Percentiles rank a stretch among this genome's conserved stretches.
These are phyloP conservation scores for Gonioctena quinquepunctata DNA, from an alignment of 1,140 invertebrate species.

Conservation along the genomic window DNA sequence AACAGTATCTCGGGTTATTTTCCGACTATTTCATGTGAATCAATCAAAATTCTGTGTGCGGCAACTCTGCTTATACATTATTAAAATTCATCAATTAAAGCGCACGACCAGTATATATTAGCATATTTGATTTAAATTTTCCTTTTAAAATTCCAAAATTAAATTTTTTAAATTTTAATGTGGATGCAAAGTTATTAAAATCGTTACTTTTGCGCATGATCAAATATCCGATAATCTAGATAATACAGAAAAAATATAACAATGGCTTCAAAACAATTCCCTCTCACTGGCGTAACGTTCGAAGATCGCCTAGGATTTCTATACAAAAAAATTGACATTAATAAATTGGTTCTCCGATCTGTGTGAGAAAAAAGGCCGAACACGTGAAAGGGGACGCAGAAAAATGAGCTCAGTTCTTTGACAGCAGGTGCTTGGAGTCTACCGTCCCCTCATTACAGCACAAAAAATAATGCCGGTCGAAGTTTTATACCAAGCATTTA, in stretches of 20 bases:
- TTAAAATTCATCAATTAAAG: neutral
- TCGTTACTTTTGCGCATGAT: conserved; percentile 48
- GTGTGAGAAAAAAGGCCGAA: conserved; percentile 26
- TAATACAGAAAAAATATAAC: too few species aligned
- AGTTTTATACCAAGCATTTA: conserved; percentile 4
- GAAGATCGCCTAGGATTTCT: too few species aligned
- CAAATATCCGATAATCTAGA: neutral
- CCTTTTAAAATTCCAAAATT: too few species aligned
- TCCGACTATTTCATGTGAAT: too few species aligned
- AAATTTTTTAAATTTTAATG: too few species aligned
- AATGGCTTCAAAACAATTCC: too few species aligned
- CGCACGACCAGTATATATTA: neutral
- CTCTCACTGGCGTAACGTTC: too few species aligned
- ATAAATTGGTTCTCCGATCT: conserved; percentile 42
- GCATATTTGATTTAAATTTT: conserved; percentile 21
- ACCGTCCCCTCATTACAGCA: neutral
- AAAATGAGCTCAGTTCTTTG: conserved; percentile 36
- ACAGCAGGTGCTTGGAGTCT: conserved; percentile 38
- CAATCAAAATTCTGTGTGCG: too few species aligned
- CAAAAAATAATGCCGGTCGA: neutral
- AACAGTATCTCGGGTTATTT: too few species aligned
- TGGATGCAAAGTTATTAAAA: conserved; percentile 32
- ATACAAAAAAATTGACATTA: conserved; percentile 25
- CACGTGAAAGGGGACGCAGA: conserved; percentile 39
- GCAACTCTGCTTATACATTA: too few species aligned